Evolutionary conservation across 2,113 vertebrate species (phyloP).

Genomic region (Paedocypris sp.): DNA sequence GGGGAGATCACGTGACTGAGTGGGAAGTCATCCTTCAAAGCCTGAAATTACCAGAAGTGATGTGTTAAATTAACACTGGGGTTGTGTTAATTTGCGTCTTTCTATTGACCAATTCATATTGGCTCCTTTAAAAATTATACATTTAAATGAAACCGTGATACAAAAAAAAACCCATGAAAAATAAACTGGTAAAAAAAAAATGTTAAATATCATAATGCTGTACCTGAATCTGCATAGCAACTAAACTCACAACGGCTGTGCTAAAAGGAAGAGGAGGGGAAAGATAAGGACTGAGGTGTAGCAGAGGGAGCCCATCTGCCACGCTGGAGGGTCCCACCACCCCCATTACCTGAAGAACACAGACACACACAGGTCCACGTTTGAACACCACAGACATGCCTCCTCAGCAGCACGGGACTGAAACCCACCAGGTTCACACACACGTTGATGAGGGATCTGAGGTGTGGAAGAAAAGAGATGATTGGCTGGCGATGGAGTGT

Average conservation of each 20-base stretch:
- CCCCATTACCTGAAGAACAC: constrained; percentile 88
- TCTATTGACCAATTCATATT: too few relatives aligned
- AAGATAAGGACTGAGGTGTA: constrained; percentile 98
- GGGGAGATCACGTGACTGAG: constrained; percentile 98
- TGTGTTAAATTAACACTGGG: too few relatives aligned
- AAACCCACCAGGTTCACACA: constrained; percentile 93
- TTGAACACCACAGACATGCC: background rate
- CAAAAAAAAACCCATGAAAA: too few relatives aligned
- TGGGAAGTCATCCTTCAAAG: constrained; percentile 97
- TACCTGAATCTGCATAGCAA: constrained; percentile 98
- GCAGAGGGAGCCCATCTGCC: constrained; percentile 92
- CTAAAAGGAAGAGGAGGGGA: constrained; percentile 98
- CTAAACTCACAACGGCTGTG: constrained; percentile 94
- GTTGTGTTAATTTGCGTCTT: too few relatives aligned
- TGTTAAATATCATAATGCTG: background rate
- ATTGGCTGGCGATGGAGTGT: constrained; percentile 98
- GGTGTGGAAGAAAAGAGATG: constrained; percentile 98
- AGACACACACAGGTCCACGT: background rate
- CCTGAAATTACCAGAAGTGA: constrained; percentile 59
- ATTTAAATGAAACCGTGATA: too few relatives aligned
- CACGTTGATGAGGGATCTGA: constrained; percentile 98
- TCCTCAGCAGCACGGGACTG: background rate
- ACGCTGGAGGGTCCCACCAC: constrained; percentile 98
- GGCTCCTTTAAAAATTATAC: too few relatives aligned
- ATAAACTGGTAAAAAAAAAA: too few relatives aligned